These are phyloP conservation scores for Chlorodrepanis virens DNA, from an alignment of 2,113 vertebrate genomes.

Conservation along the genomic window DNA sequence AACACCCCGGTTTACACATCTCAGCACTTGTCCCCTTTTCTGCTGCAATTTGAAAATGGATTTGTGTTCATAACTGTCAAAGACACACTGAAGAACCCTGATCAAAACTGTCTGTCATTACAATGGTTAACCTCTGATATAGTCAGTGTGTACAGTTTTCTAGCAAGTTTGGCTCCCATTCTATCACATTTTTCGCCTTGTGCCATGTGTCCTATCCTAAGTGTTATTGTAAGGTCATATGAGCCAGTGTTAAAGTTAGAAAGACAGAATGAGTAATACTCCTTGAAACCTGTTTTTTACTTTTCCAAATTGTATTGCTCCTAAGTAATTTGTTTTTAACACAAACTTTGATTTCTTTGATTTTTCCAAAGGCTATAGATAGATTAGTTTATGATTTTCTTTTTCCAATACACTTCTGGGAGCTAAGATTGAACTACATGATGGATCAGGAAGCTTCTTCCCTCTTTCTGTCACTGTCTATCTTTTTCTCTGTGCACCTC, in stretches of 20 bases:
- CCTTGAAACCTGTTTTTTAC: rapidly evolving
- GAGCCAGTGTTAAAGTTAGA: not conserved
- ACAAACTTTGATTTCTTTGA: not conserved
- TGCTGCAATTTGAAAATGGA: not conserved
- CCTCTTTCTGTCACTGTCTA: not conserved
- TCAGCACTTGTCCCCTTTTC: not conserved
- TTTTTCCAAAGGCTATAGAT: not conserved
- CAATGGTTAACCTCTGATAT: not conserved
- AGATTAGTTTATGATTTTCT: not conserved
- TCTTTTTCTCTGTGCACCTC: not conserved
- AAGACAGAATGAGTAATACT: not conserved
- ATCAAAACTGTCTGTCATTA: not conserved
- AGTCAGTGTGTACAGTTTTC: not conserved
- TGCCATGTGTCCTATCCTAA: not conserved
- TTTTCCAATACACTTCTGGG: not conserved
- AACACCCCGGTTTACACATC: not conserved
- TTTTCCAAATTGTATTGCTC: not conserved
- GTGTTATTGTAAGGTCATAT: not conserved
- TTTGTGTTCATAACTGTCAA: not conserved
- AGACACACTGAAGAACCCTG: not conserved
- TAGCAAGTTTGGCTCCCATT: not conserved
- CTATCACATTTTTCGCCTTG: not conserved
- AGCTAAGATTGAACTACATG: not conserved
- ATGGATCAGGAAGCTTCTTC: not conserved
- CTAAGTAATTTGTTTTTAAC: not conserved